Evolutionary conservation across 1,140 invertebrate genomes (phyloP), one percentile per base, ranked within the genome.

Genomic region (Lordiphosa mommai): DNA sequence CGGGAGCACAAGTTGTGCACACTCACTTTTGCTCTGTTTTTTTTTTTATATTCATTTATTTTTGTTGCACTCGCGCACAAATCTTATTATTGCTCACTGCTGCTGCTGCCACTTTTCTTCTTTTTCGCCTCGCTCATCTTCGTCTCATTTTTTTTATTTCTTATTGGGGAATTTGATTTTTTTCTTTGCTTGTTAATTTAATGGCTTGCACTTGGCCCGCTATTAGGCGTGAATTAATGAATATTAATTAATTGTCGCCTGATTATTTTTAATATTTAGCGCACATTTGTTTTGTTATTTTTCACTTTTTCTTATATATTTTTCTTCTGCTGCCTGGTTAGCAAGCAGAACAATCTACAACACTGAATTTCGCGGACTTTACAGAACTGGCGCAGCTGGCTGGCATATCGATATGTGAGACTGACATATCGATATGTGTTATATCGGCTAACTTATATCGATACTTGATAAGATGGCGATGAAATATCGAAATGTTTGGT

Each of bases 251-350:
- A 27, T 17, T 33, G 60, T 47, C 32, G 48, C 47, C 57, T 63
- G 67, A 53, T 56, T 41, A 71, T 84, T 80, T 84, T 72, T 61
- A 60, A 41, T 52, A 58, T 76, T 84, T 82, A 74, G 76, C 53
- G 71, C 76, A 76, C 63, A 37, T 80, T 80, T 82, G 76, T 82
- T 82, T 82, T 82, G 76, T 84, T 82, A 68, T 82, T 80, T 80
- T 68, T 59, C 55, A 84, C 61, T 76, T 82, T 79, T 74, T 74
- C 68, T 67, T 61, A 57, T 50, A 49, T 56, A 27, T 27, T 27
- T 56, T 56, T 56, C 52, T 20, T 43, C 38, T 43, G 38, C 27
- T 52, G 44, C 29, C 12, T 36, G 23, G 23, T 36, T 36, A 36
- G 13, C 34, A 27, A 27, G 23, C 23, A 27, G 20, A 23, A 23